Conservation (phyloP, 64 coral and sea anemone species). For the Actinia equina region DNA sequence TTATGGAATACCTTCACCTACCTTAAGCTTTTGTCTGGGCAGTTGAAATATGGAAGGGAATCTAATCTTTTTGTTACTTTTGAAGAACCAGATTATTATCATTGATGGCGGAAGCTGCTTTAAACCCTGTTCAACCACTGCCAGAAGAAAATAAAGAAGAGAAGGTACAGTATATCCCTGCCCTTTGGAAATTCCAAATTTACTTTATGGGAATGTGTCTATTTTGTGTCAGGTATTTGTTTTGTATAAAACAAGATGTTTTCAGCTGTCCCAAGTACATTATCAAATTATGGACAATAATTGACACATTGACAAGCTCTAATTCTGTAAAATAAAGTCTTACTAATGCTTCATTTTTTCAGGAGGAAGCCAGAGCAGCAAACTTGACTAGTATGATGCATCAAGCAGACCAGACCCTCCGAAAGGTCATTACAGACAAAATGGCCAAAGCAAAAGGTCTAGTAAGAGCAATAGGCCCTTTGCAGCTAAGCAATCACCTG, state of each 20-base stretch:
- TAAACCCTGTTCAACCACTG: constrained; percentile 9
- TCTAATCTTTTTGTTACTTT: not conserved
- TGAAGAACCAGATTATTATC: not conserved
- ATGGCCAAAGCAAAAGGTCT: not conserved
- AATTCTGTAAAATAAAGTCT: no score
- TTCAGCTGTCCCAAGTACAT: no score
- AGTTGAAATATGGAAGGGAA: no score
- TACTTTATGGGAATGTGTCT: no score
- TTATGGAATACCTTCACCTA: not conserved
- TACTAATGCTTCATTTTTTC: not conserved
- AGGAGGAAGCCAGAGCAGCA: constrained; percentile 2
- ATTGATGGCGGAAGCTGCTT: not conserved
- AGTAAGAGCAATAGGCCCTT: no score
- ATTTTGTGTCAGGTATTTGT: no score
- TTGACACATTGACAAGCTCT: no score
- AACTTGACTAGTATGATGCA: not conserved
- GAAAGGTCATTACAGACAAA: not conserved
- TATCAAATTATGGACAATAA: no score
- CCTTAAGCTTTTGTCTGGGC: no score
- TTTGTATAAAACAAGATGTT: no score
- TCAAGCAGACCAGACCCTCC: constrained; percentile 17
- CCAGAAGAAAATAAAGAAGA: not conserved
- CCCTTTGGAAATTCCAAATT: no score
- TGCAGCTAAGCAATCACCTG: no score
- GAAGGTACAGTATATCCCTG: not conserved